Evolutionary conservation across 2,888 invertebrate genomes (phyloP).

Genomic region (Cancer borealis): DNA sequence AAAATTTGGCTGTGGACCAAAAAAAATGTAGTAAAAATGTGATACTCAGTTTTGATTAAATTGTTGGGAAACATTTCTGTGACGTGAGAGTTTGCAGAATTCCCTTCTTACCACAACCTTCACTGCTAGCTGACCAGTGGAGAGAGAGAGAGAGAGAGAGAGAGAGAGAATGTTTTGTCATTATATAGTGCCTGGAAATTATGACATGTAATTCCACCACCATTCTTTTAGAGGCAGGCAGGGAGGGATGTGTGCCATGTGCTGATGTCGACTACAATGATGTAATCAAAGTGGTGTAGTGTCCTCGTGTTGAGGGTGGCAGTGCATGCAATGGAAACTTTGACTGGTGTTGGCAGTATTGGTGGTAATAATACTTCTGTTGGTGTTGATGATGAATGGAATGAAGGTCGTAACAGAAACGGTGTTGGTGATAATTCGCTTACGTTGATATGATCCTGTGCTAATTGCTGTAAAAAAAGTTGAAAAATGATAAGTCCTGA

Average conservation of each 20-base stretch:
- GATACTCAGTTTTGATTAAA: constrained; percentile 37
- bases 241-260: background rate
- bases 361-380: background rate
- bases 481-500: background rate
- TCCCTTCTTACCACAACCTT: background rate
- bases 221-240: background rate
- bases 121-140: background rate
- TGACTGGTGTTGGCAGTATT: background rate
- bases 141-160: background rate
- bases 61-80: constrained; percentile 28
- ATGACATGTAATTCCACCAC: background rate
- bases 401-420: background rate
- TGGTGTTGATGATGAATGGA: background rate
- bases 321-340: background rate
- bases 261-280: background rate
- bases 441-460: background rate
- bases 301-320: background rate
- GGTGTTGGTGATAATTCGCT: background rate
- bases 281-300: background rate
- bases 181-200: background rate
- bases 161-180: background rate
- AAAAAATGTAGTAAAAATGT: constrained; percentile 11
- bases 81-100: constrained; percentile 22
- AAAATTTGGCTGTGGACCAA: background rate
- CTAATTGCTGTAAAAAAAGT: background rate